Base-by-base conservation (phyloP, 2,888 invertebrate species). In the Apamea sordens region DNA sequence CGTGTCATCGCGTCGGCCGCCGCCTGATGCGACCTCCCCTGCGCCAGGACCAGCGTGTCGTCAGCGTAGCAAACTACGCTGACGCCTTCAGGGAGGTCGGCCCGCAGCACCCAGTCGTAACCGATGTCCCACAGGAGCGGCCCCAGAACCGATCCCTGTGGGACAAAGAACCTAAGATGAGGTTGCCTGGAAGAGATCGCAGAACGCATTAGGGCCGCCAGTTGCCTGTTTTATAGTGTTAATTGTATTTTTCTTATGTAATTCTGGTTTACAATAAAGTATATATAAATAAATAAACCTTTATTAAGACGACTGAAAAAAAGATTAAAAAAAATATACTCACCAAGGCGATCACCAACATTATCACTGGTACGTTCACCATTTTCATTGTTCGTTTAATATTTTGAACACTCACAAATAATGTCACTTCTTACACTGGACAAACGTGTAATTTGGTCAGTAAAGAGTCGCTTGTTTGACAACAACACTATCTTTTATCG, bases 371-470 rank as follows among this genome's bases (percentile, higher is more conserved):
- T 84, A 91, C 77, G 64, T 89, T 90, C 90, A 88, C 89, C 95
- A 96, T 96, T 90, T 91, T 94, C 81, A 89, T 71, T 79, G 83
- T 90, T 91, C 87, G 88, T 89, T 80, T 79, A 88, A 78, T 84
- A 86, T 65, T 64, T 88, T 81, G 53, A 70, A 77, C 83, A 88
- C 70, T 85, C 87, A 88, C 76, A 83, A 81, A 78, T 79, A 83
- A 79, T 88, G 68, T 90, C 92, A 92, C 92, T 94, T 94, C 95
- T 94, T 95, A 91, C 82, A 94, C 94, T 89, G 89, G 91, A 93
- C 95, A 95, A 96, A 95, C 82, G 78, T 80, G 67, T 87, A 73
- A 90, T 93, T 92, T 96, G 95, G 94, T 92, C 94, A 92, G 93
- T 83, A 92, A 95, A 95, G 95, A 94, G 92, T 85, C 88, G 90